phyloP scores from a whole-genome alignment of 2,888 invertebrate species.

The Lissonota sp. region DNA sequence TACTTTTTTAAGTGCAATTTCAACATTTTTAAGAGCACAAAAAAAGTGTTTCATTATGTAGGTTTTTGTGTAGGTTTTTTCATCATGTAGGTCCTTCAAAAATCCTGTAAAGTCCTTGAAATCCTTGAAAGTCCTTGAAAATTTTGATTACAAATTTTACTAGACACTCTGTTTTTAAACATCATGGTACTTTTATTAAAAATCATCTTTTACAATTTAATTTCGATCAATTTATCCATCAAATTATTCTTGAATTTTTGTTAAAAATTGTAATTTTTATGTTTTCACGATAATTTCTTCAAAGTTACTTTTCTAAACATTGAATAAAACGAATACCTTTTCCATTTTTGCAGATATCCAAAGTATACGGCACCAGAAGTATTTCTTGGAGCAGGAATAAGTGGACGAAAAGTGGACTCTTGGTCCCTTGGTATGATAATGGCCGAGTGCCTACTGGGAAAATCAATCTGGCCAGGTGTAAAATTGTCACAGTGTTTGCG shows the following conservation, averaged over 20 bases:
- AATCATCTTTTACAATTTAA: background rate
- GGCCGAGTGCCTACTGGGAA: slow-evolving; percentile 90
- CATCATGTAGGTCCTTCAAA: too few species aligned
- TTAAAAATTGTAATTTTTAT: too few species aligned
- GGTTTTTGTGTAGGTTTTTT: slow-evolving; percentile 14
- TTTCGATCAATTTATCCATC: slow-evolving; percentile 23
- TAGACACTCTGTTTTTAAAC: too few species aligned
- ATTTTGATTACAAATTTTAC: too few species aligned
- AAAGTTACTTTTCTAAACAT: too few species aligned
- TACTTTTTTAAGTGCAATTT: too few species aligned
- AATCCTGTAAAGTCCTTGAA: too few species aligned
- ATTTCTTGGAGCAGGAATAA: slow-evolving; percentile 86
- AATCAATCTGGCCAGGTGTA: slow-evolving; percentile 89
- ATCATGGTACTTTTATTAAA: too few species aligned
- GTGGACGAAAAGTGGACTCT: slow-evolving; percentile 93
- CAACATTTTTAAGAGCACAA: too few species aligned
- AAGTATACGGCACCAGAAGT: slow-evolving; percentile 94
- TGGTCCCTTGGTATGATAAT: slow-evolving; percentile 98
- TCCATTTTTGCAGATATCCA: slow-evolving; percentile 86
- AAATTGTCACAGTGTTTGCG: slow-evolving; percentile 91
- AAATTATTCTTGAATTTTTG: too few species aligned
- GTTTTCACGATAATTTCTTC: too few species aligned
- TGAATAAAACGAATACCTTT: background rate
- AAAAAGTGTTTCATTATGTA: slow-evolving; percentile 32
- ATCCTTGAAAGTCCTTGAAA: too few species aligned